Conservation (phyloP, 1,140 invertebrate genomes). For the Orius insidiosus region DNA sequence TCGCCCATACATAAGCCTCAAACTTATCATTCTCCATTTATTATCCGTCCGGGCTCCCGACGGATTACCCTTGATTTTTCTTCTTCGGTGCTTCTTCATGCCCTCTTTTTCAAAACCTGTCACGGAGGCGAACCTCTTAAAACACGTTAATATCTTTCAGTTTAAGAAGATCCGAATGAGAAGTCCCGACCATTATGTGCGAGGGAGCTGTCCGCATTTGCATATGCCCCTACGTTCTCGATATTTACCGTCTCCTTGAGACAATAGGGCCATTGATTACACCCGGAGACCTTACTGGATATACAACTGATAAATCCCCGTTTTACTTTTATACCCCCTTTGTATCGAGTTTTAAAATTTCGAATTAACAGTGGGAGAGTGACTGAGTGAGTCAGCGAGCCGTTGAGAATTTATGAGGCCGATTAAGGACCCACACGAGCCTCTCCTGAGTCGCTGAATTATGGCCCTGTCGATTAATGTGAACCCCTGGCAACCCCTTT, state of each 20-base stretch:
- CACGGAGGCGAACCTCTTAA: too few species aligned
- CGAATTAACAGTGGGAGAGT: slow-evolving; percentile 9
- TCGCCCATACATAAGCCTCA: slow-evolving; percentile 8
- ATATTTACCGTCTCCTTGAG: slow-evolving; percentile 3
- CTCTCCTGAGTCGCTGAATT: slow-evolving; percentile 7
- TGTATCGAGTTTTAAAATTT: slow-evolving; percentile 2
- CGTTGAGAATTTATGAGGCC: slow-evolving; percentile 12
- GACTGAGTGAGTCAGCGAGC: slow-evolving; percentile 10
- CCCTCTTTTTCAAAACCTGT: neutral
- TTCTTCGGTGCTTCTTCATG: slow-evolving; percentile 5
- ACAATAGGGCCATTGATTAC: slow-evolving; percentile 10
- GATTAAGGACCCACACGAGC: slow-evolving; percentile 7
- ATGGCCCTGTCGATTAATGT: slow-evolving; percentile 12
- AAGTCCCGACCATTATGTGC: too few species aligned
- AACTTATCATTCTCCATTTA: slow-evolving; percentile 7
- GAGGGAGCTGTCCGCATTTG: slow-evolving; percentile 4
- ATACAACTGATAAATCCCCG: slow-evolving; percentile 7
- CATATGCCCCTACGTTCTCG: slow-evolving; percentile 1
- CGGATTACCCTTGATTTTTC: slow-evolving; percentile 10
- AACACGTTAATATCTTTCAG: too few species aligned
- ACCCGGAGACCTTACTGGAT: slow-evolving; percentile 8
- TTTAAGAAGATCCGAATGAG: too few species aligned
- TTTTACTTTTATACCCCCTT: slow-evolving; percentile 4
- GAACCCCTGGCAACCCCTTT: slow-evolving; percentile 6
- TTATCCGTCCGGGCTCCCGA: slow-evolving; percentile 1